Evolutionary conservation across 2,888 invertebrate genomes (phyloP).

Genomic region (Agrypnus murinus): DNA sequence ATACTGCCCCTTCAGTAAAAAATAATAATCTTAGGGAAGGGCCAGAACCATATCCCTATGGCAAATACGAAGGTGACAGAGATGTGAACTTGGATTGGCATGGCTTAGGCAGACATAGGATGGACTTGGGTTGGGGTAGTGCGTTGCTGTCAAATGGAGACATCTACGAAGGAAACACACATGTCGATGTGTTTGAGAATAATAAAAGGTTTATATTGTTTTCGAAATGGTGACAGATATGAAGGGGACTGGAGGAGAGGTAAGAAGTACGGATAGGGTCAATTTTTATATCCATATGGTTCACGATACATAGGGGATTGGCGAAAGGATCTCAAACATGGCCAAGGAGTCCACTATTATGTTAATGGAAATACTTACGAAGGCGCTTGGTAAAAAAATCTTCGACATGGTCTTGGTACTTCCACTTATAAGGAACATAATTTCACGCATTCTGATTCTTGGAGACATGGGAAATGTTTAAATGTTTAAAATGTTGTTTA

Average conservation of each 20-base stretch:
- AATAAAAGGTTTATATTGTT: conserved; percentile 88
- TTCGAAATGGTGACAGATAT: conserved; percentile 86
- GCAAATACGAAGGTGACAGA: conserved; percentile 84
- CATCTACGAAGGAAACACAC: conserved; percentile 88
- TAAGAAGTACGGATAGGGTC: conserved; percentile 86
- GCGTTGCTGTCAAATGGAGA: conserved; percentile 90
- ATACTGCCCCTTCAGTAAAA: too few species aligned
- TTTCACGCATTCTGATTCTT: conserved; percentile 66
- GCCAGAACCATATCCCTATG: conserved; percentile 68
- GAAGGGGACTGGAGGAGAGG: conserved; percentile 83
- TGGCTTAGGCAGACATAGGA: too few species aligned
- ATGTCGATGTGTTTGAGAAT: too few species aligned
- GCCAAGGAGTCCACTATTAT: conserved; percentile 84
- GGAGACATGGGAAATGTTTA: too few species aligned
- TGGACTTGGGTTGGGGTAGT: conserved; percentile 85
- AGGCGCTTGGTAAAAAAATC: conserved; percentile 85
- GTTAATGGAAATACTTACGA: conserved; percentile 87
- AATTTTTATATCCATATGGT: conserved; percentile 91
- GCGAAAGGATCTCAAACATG: conserved; percentile 81
- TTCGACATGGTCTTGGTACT: conserved; percentile 85
- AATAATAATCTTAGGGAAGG: too few species aligned
- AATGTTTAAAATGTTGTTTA: too few species aligned
- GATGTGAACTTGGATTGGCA: conserved; percentile 86
- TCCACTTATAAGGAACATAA: conserved; percentile 79
- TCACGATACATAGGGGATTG: conserved; percentile 89